A percentile compares a stretch with the other conserved stretches of the same genome.
Evolutionary conservation across 2,113 vertebrate genomes (phyloP).

Genomic region (Pteronura brasiliensis): DNA sequence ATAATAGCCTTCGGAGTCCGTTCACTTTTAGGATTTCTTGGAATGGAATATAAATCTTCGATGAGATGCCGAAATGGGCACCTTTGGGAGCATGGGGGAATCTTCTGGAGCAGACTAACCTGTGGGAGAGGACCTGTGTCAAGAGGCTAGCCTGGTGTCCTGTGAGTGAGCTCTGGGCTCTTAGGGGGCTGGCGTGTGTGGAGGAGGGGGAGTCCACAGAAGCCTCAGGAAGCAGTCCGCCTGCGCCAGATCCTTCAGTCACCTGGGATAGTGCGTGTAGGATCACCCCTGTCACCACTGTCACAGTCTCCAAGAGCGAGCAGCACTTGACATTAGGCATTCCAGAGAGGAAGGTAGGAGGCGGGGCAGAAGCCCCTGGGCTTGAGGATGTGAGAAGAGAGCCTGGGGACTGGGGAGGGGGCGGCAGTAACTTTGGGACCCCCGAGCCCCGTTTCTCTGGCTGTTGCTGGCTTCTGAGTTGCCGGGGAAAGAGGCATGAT

Average conservation of each 20-base stretch:
- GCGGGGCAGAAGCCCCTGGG: background rate
- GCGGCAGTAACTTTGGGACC: background rate
- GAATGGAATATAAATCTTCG: background rate
- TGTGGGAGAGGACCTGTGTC: background rate
- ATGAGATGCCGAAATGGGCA: background rate
- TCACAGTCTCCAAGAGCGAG: background rate
- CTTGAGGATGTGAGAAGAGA: background rate
- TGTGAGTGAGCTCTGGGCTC: background rate
- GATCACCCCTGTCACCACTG: background rate
- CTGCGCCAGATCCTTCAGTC: background rate
- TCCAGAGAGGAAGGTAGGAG: background rate
- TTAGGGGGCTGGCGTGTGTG: accelerated
- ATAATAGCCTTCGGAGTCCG: background rate
- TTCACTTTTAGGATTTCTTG: background rate
- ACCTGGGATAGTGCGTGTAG: background rate
- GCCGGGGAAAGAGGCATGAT: background rate
- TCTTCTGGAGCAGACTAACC: background rate
- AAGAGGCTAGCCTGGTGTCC: background rate
- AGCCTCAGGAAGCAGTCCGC: background rate
- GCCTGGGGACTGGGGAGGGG: background rate
- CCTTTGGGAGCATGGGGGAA: background rate
- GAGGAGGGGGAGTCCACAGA: background rate
- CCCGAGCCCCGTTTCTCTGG: background rate
- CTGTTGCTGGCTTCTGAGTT: background rate
- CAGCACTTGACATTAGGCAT: background rate